These are phyloP conservation scores for Sebastes wilsoni DNA, from an alignment of 2,797 vertebrate species.

Conservation along the genomic window DNA sequence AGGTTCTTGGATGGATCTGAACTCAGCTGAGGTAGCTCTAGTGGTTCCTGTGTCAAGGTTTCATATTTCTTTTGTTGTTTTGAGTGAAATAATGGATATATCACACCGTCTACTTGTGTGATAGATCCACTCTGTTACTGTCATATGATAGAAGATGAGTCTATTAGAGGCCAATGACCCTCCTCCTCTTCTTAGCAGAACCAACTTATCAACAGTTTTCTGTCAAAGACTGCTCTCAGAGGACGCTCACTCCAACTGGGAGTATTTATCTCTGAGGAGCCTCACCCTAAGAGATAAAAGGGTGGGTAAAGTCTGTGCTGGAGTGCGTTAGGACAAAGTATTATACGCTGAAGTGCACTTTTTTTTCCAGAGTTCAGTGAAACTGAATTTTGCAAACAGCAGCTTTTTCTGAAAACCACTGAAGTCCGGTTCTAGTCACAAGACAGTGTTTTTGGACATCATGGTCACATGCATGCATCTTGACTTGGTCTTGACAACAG, in stretches of 20 bases:
- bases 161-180: neutral
- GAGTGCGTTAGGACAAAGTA: neutral
- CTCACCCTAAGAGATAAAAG: neutral
- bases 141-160: neutral
- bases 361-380: neutral
- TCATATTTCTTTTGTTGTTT: neutral
- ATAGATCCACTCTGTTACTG: neutral
- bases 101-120: neutral
- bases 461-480: neutral
- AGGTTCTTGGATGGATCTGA: neutral
- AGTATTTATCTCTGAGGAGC: neutral
- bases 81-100: neutral
- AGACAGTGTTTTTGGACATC: neutral
- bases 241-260: neutral
- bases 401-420: neutral
- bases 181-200: neutral
- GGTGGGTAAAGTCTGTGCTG: neutral
- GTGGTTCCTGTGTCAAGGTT: too few relatives aligned
- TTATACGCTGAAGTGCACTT: neutral
- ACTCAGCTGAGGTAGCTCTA: neutral
- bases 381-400: neutral
- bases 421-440: neutral
- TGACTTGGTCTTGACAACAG: neutral
- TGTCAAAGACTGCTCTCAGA: neutral
- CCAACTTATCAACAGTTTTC: neutral